A percentile compares a stretch with the other conserved stretches of the same genome.
Conservation (phyloP, 1,140 invertebrate genomes). For the Adelges cooleyi region DNA sequence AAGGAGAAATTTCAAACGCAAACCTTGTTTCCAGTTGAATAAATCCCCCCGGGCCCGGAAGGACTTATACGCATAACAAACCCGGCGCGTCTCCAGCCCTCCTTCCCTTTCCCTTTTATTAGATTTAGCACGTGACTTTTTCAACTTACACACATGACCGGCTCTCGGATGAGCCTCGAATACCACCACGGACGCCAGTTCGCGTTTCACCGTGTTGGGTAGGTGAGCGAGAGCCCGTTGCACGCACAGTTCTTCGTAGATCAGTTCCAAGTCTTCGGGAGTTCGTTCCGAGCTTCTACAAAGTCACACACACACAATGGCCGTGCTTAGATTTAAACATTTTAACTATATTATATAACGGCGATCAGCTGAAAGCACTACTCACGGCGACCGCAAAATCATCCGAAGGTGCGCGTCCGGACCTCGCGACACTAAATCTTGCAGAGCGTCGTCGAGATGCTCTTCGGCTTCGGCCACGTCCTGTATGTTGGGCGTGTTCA, state of each 20-base stretch:
- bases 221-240: slow-evolving; percentile 71
- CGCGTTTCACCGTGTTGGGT: slow-evolving; percentile 70
- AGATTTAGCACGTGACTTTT: not conserved
- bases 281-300: slow-evolving; percentile 59
- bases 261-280: slow-evolving; percentile 66
- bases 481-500: slow-evolving; percentile 41
- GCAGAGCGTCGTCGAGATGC: slow-evolving; percentile 54
- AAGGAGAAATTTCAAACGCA: not conserved
- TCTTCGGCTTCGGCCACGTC: slow-evolving; percentile 52
- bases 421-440: slow-evolving; percentile 53
- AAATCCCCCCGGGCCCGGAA: not conserved
- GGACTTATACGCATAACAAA: not conserved
- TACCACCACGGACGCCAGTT: slow-evolving; percentile 65
- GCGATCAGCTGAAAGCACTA: slow-evolving; percentile 32
- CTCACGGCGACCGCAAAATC: slow-evolving; percentile 71
- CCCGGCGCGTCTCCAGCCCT: not conserved
- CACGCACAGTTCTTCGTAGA: slow-evolving; percentile 74
- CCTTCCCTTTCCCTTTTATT: not conserved
- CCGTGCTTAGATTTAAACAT: not conserved
- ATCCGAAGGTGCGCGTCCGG: slow-evolving; percentile 66
- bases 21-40: slow-evolving; percentile 10
- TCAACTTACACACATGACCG: slow-evolving; percentile 63
- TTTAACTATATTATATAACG: not conserved
- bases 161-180: slow-evolving; percentile 71
- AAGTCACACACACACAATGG: not conserved